Evolutionary conservation across 2,113 vertebrate species (phyloP).

Genomic region (Anas platyrhynchos): DNA sequence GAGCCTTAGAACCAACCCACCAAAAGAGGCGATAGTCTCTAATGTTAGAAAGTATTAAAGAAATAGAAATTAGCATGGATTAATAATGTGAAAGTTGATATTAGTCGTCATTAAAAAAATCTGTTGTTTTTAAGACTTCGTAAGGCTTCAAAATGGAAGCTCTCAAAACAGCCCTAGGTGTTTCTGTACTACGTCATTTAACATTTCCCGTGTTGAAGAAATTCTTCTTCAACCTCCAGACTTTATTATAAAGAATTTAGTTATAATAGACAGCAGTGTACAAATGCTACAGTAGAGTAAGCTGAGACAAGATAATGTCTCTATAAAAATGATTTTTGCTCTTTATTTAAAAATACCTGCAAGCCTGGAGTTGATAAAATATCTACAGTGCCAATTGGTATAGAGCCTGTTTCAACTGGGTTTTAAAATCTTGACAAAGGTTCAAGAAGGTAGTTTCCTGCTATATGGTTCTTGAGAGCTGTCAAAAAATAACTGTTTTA

Average conservation of each 20-base stretch:
- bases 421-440: background rate
- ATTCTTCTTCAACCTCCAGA: background rate
- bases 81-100: background rate
- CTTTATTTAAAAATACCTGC: background rate
- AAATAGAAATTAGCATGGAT: background rate
- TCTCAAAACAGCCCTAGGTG: background rate
- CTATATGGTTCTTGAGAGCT: background rate
- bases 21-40: background rate
- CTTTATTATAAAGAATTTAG: background rate
- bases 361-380: background rate
- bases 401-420: background rate
- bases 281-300: background rate
- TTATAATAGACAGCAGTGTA: background rate
- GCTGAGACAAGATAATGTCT: background rate
- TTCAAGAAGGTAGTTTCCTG: background rate
- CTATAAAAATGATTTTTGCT: background rate
- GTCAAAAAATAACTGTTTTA: background rate
- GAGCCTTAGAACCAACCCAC: background rate
- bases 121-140: background rate
- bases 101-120: background rate
- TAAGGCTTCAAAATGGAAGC: accelerated
- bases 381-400: background rate
- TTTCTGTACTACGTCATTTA: background rate
- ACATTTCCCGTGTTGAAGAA: background rate
- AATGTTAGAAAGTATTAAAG: background rate